These are phyloP conservation scores for Panagrolaimus sp. DNA, from an alignment of 1,140 invertebrate species.

Conservation along the genomic window DNA sequence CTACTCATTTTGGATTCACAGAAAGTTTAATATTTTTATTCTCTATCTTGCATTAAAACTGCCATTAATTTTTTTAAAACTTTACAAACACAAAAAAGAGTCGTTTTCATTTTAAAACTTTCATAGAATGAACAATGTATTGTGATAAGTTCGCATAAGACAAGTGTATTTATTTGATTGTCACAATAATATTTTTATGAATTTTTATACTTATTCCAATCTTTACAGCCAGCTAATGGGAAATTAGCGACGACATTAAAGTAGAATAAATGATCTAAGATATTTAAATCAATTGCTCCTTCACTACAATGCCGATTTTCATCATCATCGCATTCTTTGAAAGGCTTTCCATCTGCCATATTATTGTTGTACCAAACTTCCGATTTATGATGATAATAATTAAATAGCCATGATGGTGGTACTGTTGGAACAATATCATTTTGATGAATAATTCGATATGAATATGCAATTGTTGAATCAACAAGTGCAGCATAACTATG, in stretches of 20 bases:
- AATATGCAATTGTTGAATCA: background rate
- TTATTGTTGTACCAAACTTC: slow-evolving; percentile 47
- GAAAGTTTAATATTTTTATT: too few species aligned
- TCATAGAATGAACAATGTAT: too few species aligned
- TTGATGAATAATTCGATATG: background rate
- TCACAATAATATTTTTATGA: too few species aligned
- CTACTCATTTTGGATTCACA: too few species aligned
- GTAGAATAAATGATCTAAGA: slow-evolving; percentile 32
- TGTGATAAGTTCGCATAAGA: too few species aligned
- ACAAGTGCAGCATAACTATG: background rate
- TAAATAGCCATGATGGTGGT: slow-evolving; percentile 34
- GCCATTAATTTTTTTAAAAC: too few species aligned
- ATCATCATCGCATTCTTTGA: slow-evolving; percentile 24
- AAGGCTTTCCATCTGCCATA: slow-evolving; percentile 27
- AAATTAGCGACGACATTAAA: slow-evolving; percentile 3
- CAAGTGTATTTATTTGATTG: too few species aligned
- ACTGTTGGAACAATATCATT: slow-evolving; percentile 26
- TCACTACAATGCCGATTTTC: slow-evolving; percentile 21
- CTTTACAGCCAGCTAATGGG: too few species aligned
- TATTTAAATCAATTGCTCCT: slow-evolving; percentile 1
- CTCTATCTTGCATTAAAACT: too few species aligned
- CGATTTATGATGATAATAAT: slow-evolving; percentile 39
- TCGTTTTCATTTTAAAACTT: too few species aligned
- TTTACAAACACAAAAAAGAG: too few species aligned
- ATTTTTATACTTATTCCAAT: too few species aligned